A percentile compares a stretch with the other conserved stretches of the same genome.
phyloP scores from a whole-genome alignment of 2,888 invertebrate species.

The Entomobrya multifasciata region DNA sequence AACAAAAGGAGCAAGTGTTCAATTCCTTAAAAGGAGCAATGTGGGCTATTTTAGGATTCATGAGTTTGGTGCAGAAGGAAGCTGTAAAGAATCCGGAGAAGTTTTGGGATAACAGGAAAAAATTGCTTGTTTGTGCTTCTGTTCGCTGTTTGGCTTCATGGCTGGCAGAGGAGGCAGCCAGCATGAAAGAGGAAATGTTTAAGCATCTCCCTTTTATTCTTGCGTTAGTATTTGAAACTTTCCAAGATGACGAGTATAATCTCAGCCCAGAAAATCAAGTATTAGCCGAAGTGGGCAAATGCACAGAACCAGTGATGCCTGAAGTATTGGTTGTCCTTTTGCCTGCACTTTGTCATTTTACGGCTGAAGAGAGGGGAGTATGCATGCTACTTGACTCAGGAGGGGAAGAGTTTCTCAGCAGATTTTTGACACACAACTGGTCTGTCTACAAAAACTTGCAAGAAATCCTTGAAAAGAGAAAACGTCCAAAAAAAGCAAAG shows the following conservation, averaged over 20 bases:
- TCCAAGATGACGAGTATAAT: constrained; percentile 81
- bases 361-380: constrained; percentile 89
- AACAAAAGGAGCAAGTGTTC: constrained; percentile 94
- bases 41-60: constrained; percentile 88
- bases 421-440: constrained; percentile 92
- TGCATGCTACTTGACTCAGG: constrained; percentile 81
- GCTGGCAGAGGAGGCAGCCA: constrained; percentile 94
- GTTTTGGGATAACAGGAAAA: constrained; percentile 79
- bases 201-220: constrained; percentile 91
- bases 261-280: constrained; percentile 77
- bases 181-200: constrained; percentile 91
- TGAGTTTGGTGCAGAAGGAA: constrained; percentile 77
- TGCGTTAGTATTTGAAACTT: constrained; percentile 90
- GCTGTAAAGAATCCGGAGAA: constrained; percentile 79
- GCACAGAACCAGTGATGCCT: constrained; percentile 78
- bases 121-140: constrained; percentile 89
- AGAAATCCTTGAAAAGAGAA: constrained; percentile 82
- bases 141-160: constrained; percentile 93
- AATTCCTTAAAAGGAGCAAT: constrained; percentile 94
- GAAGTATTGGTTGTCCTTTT: constrained; percentile 91
- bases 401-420: constrained; percentile 90
- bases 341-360: constrained; percentile 94
- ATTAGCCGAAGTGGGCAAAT: constrained; percentile 78
- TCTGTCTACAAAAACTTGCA: constrained; percentile 91
- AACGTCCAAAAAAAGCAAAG: constrained; percentile 77